A percentile compares a stretch with the other conserved stretches of the same genome.
Conservation (phyloP, 2,797 vertebrate genomes). For the Typhlichthys subterraneus region DNA sequence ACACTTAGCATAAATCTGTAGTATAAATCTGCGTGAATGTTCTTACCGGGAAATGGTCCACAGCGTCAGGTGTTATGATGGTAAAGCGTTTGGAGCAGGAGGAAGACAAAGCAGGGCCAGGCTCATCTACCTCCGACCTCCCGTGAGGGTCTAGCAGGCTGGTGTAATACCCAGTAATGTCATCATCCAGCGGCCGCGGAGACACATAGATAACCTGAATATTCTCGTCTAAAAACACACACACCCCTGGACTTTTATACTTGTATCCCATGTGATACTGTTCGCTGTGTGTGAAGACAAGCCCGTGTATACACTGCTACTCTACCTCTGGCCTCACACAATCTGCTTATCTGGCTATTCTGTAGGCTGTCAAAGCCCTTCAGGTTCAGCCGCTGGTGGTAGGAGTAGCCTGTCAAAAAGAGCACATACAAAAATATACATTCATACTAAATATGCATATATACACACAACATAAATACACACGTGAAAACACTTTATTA, state of each 20-base stretch:
- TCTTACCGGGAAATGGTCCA: conserved; percentile 87
- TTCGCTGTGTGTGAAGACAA: no score
- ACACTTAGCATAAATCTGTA: background rate
- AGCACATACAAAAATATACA: conserved; percentile 31
- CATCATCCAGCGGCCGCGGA: conserved; percentile 80
- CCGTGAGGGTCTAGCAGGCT: conserved; percentile 82
- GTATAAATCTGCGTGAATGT: background rate
- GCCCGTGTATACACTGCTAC: background rate
- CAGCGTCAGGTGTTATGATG: conserved; percentile 90
- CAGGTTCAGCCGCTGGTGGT: conserved; percentile 66
- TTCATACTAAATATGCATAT: no score
- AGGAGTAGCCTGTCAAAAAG: conserved; percentile 79
- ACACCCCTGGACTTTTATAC: conserved; percentile 1
- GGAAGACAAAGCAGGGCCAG: conserved; percentile 70
- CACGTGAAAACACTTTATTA: no score
- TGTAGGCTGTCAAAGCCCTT: conserved; percentile 78
- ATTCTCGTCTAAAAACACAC: conserved; percentile 82
- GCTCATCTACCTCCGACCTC: conserved; percentile 66
- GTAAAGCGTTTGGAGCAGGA: conserved; percentile 78
- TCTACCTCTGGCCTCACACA: conserved; percentile 86
- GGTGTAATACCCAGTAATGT: conserved; percentile 83
- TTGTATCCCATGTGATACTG: no score
- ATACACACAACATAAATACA: no score
- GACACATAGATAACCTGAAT: conserved; percentile 90
- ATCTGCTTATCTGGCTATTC: conserved; percentile 86